phyloP scores from a whole-genome alignment of 1,140 invertebrate species.

The Cyphomyrmex costatus region DNA sequence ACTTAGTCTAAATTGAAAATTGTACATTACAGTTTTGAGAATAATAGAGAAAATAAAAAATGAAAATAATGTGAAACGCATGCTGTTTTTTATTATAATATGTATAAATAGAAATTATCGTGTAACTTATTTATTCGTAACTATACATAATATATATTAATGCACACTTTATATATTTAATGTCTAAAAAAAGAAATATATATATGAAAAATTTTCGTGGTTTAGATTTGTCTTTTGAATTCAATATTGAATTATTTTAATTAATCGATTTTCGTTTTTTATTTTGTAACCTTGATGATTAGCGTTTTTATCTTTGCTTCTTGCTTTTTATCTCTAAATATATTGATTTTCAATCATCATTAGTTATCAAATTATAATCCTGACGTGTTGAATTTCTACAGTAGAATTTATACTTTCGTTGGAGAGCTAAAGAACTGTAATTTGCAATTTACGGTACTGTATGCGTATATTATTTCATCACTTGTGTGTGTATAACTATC shows the following conservation, averaged over 20 bases:
- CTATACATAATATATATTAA: background rate
- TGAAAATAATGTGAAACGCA: background rate
- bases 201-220: background rate
- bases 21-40: background rate
- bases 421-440: background rate
- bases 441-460: background rate
- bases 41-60: background rate
- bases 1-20: background rate
- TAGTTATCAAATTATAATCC: background rate
- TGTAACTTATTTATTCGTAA: background rate
- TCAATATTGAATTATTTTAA: background rate
- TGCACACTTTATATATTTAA: background rate
- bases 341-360: background rate
- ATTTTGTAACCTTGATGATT: background rate
- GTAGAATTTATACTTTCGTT: background rate
- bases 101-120: background rate
- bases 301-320: background rate
- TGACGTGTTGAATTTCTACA: background rate
- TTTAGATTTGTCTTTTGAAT: background rate
- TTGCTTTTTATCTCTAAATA: background rate
- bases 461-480: background rate
- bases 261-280: background rate
- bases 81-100: background rate
- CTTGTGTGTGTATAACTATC: background rate
- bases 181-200: background rate